Base-by-base conservation (phyloP, 2,113 vertebrate species). In the Ciconia boyciana region DNA sequence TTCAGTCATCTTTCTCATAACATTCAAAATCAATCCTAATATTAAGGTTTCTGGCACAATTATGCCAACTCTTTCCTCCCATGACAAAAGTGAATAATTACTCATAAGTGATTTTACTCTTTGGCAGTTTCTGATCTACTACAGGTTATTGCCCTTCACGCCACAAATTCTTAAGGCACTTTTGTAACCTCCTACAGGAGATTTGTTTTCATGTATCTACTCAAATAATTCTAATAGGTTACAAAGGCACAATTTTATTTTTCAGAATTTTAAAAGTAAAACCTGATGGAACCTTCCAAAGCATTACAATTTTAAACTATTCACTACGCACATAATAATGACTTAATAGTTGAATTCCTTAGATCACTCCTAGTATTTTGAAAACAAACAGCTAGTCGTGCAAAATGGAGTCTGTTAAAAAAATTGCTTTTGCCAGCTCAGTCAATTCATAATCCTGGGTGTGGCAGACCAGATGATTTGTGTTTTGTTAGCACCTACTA, bases 361-460 rank as follows among this genome's bases (percentile, higher is more conserved):
- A 60, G 60, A 66, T 87, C 55, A 25, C 39, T 75, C 68, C 57
- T 49, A 61, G 62, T 54, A 71, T 83, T 89, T 60, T 58, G 64
- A 90, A 94, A 95, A 88, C 16, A 20, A 92, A 85, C 12, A 85
- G 61, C 52, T 46, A 91, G 81, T 84, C 29, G 26, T 64, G 66
- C 69, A 95, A 95, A 94, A 97, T 89, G 89, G 81, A 94, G 87
- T 41, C 90, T 93, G 58, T 91, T 71, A 66, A 88, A 96, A 80
- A 62, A 96, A 93, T 60, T 22, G 61, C 55, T 93, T 90, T 85
- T 1, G 69, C 92, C 95, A 96, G 70, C 83, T 95, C 89, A 86
- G 71, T 79, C 88, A 93, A 48, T 70, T 85, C 83, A 70, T 78
- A 90, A 92, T 49, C 68, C 76, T 6, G 64, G 94, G 92, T 78